phyloP scores from a whole-genome alignment of 2,797 vertebrate species.

The Lepidocolaptes lacrymiger region DNA sequence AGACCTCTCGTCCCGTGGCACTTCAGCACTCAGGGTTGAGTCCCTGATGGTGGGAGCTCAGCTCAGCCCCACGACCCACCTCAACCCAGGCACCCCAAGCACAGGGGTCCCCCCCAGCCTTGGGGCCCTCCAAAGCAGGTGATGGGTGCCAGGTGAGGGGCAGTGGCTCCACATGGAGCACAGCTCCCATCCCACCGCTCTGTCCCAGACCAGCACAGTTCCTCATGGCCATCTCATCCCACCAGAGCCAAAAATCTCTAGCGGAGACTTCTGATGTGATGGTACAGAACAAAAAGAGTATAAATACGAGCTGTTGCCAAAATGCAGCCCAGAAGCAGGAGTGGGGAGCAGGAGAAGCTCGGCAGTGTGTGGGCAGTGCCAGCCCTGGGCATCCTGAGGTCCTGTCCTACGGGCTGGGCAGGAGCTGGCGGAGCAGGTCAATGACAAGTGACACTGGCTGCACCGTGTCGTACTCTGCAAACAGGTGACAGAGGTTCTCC shows the following conservation, averaged over 20 bases:
- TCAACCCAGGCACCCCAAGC: not conserved
- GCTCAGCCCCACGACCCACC: not conserved
- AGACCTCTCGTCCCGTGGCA: fast-evolving
- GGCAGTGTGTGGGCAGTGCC: not conserved
- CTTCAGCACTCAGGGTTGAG: not conserved
- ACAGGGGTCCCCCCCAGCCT: fast-evolving
- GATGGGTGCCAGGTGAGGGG: not conserved
- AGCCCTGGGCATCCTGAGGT: not conserved
- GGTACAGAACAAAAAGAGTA: not conserved
- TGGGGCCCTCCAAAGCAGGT: not conserved
- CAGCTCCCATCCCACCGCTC: not conserved
- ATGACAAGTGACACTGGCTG: slow-evolving; percentile 79
- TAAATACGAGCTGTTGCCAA: slow-evolving; percentile 23
- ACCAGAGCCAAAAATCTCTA: not conserved
- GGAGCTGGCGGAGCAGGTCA: slow-evolving; percentile 74
- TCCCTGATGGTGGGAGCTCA: not conserved
- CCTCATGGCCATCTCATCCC: not conserved
- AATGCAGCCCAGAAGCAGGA: not conserved
- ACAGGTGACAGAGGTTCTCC: slow-evolving; percentile 90
- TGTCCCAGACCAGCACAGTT: not conserved
- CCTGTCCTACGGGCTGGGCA: slow-evolving; percentile 55
- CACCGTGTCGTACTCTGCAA: slow-evolving; percentile 85
- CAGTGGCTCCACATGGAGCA: not conserved
- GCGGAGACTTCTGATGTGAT: not conserved
- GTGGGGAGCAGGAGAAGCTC: not conserved